These are phyloP conservation scores for Agapornis roseicollis DNA, from an alignment of 2,113 vertebrate species.

Conservation along the genomic window DNA sequence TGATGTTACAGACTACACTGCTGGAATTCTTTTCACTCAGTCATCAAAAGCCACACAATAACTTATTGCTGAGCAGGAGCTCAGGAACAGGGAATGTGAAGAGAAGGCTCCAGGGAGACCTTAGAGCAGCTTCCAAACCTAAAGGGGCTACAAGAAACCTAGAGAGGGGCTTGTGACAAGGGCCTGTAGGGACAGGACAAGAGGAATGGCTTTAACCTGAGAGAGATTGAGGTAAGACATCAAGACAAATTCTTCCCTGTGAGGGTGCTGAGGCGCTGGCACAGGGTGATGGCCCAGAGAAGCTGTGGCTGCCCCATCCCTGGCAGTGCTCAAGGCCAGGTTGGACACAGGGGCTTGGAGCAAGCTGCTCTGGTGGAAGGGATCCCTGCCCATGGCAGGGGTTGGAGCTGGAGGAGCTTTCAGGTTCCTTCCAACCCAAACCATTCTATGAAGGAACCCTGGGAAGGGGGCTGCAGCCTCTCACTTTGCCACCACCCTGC, in stretches of 20 bases:
- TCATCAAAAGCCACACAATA: not conserved
- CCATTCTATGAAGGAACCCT: fast-evolving
- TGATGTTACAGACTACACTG: not conserved
- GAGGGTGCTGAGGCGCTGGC: not conserved
- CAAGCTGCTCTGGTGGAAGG: not conserved
- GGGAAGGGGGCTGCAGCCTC: not conserved
- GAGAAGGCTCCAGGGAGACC: not conserved
- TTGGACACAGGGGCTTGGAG: not conserved
- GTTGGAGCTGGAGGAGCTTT: not conserved
- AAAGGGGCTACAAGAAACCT: not conserved
- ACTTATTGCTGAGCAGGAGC: not conserved
- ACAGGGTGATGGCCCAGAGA: not conserved
- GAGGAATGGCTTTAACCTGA: not conserved
- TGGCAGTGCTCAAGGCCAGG: not conserved
- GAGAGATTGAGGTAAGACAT: not conserved
- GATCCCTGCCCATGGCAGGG: not conserved
- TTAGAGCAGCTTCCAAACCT: not conserved
- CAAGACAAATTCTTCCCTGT: not conserved
- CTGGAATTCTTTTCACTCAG: slow-evolving; percentile 2
- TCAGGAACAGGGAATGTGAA: not conserved
- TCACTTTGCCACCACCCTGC: not conserved
- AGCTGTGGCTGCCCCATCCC: not conserved
- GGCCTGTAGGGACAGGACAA: not conserved
- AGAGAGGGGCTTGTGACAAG: not conserved
- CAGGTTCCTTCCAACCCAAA: not conserved